Evolutionary conservation across 2,888 invertebrate species (phyloP).

Genomic region (Acanthosepion esculentum): DNA sequence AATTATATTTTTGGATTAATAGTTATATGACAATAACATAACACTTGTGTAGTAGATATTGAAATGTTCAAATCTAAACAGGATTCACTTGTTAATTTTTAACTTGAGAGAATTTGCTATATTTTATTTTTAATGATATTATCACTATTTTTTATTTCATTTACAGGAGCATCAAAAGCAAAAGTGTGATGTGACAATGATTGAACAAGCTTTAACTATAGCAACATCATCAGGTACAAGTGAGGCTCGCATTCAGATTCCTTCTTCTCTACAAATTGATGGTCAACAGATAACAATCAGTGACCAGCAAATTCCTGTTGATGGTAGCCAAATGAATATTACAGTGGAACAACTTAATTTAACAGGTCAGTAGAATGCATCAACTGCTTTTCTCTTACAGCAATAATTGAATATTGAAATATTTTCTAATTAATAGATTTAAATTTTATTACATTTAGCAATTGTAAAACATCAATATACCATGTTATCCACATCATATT

Average conservation of each 20-base stretch:
- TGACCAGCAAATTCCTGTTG: conserved; percentile 60
- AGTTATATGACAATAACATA: too few relatives aligned
- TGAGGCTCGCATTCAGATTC: conserved; percentile 69
- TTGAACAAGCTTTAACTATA: conserved; percentile 70
- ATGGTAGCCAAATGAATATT: conserved; percentile 56
- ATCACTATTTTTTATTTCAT: background rate
- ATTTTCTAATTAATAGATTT: background rate
- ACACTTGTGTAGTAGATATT: too few relatives aligned
- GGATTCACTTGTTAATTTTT: too few relatives aligned
- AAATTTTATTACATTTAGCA: too few relatives aligned
- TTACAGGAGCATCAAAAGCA: conserved; percentile 68
- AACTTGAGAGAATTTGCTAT: too few relatives aligned
- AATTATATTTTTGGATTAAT: too few relatives aligned
- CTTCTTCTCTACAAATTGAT: conserved; percentile 58
- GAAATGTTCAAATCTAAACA: too few relatives aligned
- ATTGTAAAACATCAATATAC: too few relatives aligned
- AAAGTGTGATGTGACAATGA: conserved; percentile 70
- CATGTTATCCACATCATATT: too few relatives aligned
- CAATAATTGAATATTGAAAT: too few relatives aligned
- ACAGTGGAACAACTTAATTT: conserved; percentile 57
- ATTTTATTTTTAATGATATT: too few relatives aligned
- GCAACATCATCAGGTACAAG: conserved; percentile 65
- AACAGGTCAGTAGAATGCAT: conserved; percentile 52
- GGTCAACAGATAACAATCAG: conserved; percentile 61
- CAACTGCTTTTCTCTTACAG: too few relatives aligned